Percentiles rank a stretch among this genome's conserved stretches.
These are phyloP conservation scores for Lepidochitona cinerea DNA, from an alignment of 2,888 invertebrate genomes.

Conservation along the genomic window DNA sequence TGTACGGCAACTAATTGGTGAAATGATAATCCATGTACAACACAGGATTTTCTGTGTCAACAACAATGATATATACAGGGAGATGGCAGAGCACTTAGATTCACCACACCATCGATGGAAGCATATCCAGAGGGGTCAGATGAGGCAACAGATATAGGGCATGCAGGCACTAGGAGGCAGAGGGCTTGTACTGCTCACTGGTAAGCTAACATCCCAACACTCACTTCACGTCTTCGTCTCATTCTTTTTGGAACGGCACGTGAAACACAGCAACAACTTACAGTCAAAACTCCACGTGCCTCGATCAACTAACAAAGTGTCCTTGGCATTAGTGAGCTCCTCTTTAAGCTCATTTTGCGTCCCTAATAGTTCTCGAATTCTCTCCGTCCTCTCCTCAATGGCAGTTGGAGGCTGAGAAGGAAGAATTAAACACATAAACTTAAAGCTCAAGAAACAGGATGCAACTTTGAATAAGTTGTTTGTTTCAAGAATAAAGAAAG, in stretches of 20 bases:
- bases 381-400: conserved; percentile 70
- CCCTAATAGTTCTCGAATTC: conserved; percentile 50
- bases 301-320: conserved; percentile 74
- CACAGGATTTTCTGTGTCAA: too few species aligned
- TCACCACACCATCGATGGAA: not conserved
- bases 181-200: not conserved
- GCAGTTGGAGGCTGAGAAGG: conserved; percentile 34
- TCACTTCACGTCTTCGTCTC: conserved; percentile 1
- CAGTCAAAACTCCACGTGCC: conserved; percentile 75
- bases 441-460: too few species aligned
- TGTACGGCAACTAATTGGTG: too few species aligned
- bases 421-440: too few species aligned
- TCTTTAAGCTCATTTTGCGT: conserved; percentile 73
- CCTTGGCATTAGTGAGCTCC: conserved; percentile 74
- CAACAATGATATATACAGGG: conserved; percentile 1
- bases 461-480: too few species aligned
- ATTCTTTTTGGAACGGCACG: conserved; percentile 30
- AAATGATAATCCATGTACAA: too few species aligned
- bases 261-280: conserved; percentile 70
- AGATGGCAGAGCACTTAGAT: not conserved
- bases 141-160: not conserved
- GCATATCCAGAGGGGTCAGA: not conserved
- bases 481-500: too few species aligned
- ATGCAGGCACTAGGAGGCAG: not conserved
- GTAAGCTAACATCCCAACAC: not conserved